Evolutionary conservation across 1,140 invertebrate species (phyloP).

Genomic region (Drosophila ohnishii): DNA sequence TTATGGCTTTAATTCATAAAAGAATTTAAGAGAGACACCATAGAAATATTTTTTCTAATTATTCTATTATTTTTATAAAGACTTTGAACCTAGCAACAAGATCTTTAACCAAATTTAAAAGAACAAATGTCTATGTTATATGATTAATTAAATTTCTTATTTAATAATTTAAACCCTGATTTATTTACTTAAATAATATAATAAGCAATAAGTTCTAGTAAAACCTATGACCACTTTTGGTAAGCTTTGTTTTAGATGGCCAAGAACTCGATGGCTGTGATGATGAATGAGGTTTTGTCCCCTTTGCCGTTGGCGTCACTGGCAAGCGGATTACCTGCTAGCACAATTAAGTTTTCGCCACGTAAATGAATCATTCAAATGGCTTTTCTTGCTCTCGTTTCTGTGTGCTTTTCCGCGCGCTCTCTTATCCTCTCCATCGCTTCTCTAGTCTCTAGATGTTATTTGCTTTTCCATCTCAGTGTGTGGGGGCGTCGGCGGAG

Average conservation of each 20-base stretch:
- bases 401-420: constrained; percentile 1
- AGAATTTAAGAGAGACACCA: background rate
- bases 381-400: constrained; percentile 32
- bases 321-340: constrained; percentile 35
- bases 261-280: background rate
- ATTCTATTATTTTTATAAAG: background rate
- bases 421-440: background rate
- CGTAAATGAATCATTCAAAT: constrained; percentile 70
- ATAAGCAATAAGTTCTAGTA: background rate
- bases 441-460: constrained; percentile 1
- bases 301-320: constrained; percentile 39
- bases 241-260: constrained; percentile 13
- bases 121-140: background rate
- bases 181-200: too few relatives aligned
- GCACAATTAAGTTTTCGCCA: constrained; percentile 61
- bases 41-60: background rate
- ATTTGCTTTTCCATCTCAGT: constrained; percentile 18
- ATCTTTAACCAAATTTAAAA: background rate
- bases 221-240: constrained; percentile 1
- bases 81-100: background rate
- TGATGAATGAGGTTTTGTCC: constrained; percentile 18
- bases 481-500: constrained; percentile 46
- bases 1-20: constrained; percentile 1
- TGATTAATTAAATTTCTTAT: background rate
- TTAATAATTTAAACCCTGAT: background rate